Conservation (phyloP, 2,113 vertebrate species). For the Vombatus ursinus region DNA sequence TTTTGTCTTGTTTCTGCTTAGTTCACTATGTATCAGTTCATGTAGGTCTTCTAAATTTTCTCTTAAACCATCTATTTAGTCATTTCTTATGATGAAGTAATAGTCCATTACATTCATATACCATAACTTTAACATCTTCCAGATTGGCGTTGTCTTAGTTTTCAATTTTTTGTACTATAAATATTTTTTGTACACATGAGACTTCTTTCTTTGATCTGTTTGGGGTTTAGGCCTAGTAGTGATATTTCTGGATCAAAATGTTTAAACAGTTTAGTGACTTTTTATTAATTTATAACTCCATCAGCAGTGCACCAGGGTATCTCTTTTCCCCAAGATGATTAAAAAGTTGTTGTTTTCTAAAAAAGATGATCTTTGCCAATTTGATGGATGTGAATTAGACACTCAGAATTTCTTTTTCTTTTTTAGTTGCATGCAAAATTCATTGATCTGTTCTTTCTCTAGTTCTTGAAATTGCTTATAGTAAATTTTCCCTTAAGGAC, state of each 20-base stretch:
- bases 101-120: not conserved
- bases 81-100: not conserved
- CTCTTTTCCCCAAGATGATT: not conserved
- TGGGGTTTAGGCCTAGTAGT: not conserved
- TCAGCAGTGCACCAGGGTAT: not conserved
- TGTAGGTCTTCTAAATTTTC: not conserved
- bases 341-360: not conserved
- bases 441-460: too few relatives aligned
- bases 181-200: not conserved
- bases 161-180: not conserved
- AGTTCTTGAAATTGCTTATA: too few relatives aligned
- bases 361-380: too few relatives aligned
- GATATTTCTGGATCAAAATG: not conserved
- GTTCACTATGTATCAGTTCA: not conserved
- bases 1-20: not conserved
- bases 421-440: too few relatives aligned
- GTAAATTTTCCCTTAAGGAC: too few relatives aligned
- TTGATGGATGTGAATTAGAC: too few relatives aligned
- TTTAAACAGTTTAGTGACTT: not conserved
- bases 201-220: not conserved
- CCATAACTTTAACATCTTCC: not conserved
- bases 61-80: not conserved
- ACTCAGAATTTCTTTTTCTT: too few relatives aligned
- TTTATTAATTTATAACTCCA: not conserved
- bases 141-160: not conserved